phyloP scores from a whole-genome alignment of 2,113 vertebrate genomes.

The Rhabdomys dilectus region DNA sequence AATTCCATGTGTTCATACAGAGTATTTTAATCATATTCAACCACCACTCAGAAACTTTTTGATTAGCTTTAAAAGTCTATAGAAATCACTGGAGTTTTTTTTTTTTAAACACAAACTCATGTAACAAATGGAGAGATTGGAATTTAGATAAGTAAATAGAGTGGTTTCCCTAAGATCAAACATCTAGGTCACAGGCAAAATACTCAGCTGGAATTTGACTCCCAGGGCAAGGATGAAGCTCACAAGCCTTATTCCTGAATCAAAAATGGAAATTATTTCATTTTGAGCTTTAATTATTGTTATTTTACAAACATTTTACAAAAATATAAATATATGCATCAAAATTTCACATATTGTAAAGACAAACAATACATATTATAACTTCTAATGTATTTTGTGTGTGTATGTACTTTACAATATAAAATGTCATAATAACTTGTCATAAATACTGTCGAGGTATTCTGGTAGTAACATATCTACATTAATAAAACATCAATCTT shows the following conservation, averaged over 20 bases:
- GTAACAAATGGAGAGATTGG: not conserved
- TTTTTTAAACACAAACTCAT: not conserved
- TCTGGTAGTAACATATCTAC: not conserved
- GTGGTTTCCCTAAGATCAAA: not conserved
- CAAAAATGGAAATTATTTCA: not conserved
- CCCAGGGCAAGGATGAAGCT: not conserved
- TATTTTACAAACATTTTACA: not conserved
- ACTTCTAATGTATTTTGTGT: not conserved
- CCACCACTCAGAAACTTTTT: not conserved
- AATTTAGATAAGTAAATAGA: not conserved
- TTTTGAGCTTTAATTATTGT: conserved; percentile 23
- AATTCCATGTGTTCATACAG: not conserved
- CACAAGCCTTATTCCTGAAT: not conserved
- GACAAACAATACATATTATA: not conserved
- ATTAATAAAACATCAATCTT: not conserved
- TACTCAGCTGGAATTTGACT: not conserved
- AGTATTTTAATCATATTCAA: not conserved
- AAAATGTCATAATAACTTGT: not conserved
- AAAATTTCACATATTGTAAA: not conserved
- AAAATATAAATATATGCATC: not conserved
- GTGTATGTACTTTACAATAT: not conserved
- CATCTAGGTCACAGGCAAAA: not conserved
- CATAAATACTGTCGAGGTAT: not conserved
- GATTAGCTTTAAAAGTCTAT: not conserved
- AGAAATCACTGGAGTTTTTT: not conserved